phyloP scores from a whole-genome alignment of 2,797 vertebrate genomes.

The Falco naumanni region DNA sequence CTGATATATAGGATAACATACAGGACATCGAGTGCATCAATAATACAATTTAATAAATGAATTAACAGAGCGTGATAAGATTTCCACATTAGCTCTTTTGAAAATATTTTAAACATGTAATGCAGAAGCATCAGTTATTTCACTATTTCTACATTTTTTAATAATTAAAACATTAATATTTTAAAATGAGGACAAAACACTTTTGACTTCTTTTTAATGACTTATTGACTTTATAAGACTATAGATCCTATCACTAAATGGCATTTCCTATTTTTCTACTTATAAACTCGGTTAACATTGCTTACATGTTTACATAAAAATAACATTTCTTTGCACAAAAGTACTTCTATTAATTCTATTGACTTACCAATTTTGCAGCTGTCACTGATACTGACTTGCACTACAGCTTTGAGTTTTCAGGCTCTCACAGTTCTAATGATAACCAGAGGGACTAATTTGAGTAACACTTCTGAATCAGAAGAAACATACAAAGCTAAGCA shows the following conservation, averaged over 20 bases:
- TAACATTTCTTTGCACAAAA: conserved; percentile 32
- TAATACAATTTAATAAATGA: neutral
- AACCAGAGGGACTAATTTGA: conserved; percentile 62
- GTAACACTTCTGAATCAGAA: conserved; percentile 43
- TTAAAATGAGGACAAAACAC: neutral
- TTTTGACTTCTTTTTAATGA: neutral
- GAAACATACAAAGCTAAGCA: conserved; percentile 39
- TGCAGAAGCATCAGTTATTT: neutral
- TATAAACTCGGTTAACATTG: neutral
- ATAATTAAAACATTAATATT: neutral
- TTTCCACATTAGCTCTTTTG: neutral
- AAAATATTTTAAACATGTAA: conserved; percentile 4
- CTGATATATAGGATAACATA: neutral
- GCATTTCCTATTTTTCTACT: neutral
- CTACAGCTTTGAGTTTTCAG: conserved; percentile 52
- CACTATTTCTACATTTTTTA: neutral
- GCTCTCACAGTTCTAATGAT: conserved; percentile 49
- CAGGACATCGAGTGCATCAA: neutral
- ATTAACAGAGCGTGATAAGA: neutral
- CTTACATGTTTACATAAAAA: conserved; percentile 41
- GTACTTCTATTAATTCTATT: conserved; percentile 37
- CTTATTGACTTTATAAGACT: neutral
- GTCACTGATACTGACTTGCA: conserved; percentile 43
- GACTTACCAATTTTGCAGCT: conserved; percentile 51
- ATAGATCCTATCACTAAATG: neutral